phyloP scores from a whole-genome alignment of 2,797 vertebrate genomes.

The Triplophysa yarkandensis region DNA sequence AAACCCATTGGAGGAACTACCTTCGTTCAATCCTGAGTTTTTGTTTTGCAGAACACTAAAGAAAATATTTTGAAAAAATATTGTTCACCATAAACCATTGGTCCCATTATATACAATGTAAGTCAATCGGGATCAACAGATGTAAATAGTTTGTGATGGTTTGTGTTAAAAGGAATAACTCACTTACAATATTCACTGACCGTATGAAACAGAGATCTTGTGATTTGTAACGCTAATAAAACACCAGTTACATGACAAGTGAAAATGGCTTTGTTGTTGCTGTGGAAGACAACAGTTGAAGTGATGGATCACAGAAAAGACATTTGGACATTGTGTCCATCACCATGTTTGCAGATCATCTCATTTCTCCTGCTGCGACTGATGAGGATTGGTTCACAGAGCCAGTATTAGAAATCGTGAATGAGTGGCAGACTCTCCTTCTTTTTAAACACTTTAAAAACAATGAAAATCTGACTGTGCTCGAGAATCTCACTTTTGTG shows the following conservation, averaged over 20 bases:
- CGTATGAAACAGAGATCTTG: background rate
- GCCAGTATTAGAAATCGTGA: slow-evolving; percentile 52
- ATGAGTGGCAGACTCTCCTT: slow-evolving; percentile 58
- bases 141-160: background rate
- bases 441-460: slow-evolving; percentile 35
- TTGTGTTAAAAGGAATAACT: background rate
- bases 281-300: slow-evolving; percentile 13
- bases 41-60: too few species aligned
- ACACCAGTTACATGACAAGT: background rate
- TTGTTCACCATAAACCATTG: too few species aligned
- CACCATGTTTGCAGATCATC: slow-evolving; percentile 29
- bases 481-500: background rate
- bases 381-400: slow-evolving; percentile 56
- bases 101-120: too few species aligned
- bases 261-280: slow-evolving; percentile 8
- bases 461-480: background rate
- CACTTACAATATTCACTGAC: background rate
- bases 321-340: slow-evolving; percentile 32
- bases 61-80: too few species aligned
- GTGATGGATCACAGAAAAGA: slow-evolving; percentile 47
- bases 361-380: slow-evolving; percentile 27
- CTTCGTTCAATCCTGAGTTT: too few species aligned
- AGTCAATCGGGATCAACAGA: too few species aligned
- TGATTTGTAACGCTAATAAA: background rate
- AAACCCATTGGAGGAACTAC: slow-evolving; percentile 12